Evolutionary conservation across 2,113 vertebrate genomes (phyloP).

Genomic region (Choloepus hoffmanni): DNA sequence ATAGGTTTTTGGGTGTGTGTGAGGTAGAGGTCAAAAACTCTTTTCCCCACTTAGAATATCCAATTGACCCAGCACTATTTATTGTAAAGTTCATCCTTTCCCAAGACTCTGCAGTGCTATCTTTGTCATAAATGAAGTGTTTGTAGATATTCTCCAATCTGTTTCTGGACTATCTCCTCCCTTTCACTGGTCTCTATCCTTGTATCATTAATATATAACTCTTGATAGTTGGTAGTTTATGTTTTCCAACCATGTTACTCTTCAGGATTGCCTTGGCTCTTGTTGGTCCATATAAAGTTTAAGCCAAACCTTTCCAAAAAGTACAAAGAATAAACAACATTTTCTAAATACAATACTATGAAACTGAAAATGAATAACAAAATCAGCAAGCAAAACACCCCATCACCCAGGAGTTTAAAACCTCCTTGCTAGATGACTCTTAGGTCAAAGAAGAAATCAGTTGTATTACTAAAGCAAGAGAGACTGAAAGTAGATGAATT

Average conservation of each 20-base stretch:
- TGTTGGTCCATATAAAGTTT: constrained; percentile 38
- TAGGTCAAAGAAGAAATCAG: constrained; percentile 24
- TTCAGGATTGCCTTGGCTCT: constrained; percentile 10
- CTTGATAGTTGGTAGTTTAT: neutral
- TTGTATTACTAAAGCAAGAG: constrained; percentile 5
- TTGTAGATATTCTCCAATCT: neutral
- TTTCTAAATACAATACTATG: neutral
- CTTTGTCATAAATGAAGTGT: neutral
- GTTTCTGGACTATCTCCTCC: neutral
- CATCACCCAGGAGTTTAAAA: neutral
- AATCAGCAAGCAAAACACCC: neutral
- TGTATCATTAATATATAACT: neutral
- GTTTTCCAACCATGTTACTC: neutral
- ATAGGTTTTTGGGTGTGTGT: neutral
- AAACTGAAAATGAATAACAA: neutral
- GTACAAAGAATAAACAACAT: neutral
- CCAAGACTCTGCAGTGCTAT: neutral
- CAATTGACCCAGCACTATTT: neutral
- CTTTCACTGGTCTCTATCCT: neutral
- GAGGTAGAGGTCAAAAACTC: neutral
- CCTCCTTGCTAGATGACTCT: neutral
- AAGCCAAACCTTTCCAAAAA: constrained; percentile 3
- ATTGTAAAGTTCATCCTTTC: neutral
- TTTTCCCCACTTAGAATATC: neutral
- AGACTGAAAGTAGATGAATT: neutral